Percentiles rank a stretch among this genome's conserved stretches.
These are phyloP conservation scores for Antigone vipio DNA, from an alignment of 2,113 vertebrate genomes.

Conservation along the genomic window DNA sequence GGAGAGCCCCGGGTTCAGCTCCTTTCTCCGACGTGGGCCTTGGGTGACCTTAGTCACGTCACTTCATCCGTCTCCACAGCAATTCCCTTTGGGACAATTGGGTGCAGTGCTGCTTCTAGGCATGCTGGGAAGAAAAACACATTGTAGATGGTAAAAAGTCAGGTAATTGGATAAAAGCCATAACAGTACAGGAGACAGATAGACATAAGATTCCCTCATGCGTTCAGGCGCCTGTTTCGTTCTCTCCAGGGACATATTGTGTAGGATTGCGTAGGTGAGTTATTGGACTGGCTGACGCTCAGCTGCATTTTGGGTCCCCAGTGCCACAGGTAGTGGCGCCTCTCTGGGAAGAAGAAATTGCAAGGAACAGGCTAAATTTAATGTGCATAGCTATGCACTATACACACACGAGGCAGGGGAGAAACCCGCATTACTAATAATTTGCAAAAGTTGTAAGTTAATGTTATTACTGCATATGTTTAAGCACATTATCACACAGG, in stretches of 20 bases:
- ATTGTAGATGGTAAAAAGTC: background rate
- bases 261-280: background rate
- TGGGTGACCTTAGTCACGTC: background rate
- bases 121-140: background rate
- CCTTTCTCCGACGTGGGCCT: background rate
- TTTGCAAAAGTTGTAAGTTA: background rate
- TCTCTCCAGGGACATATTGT: background rate
- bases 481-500: background rate
- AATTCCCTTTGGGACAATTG: background rate
- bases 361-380: background rate
- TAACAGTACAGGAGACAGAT: background rate
- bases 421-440: background rate
- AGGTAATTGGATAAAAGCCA: slow-evolving; percentile 16
- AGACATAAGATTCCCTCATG: background rate
- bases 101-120: background rate
- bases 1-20: background rate
- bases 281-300: background rate
- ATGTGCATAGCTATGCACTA: background rate
- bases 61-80: background rate
- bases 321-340: background rate
- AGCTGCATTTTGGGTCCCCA: background rate
- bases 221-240: background rate
- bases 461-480: background rate
- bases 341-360: background rate
- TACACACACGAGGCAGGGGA: background rate